Percentiles rank a stretch among this genome's conserved stretches.
Evolutionary conservation across 2,113 vertebrate genomes (phyloP).

Genomic region (Ageneiosus marmoratus): DNA sequence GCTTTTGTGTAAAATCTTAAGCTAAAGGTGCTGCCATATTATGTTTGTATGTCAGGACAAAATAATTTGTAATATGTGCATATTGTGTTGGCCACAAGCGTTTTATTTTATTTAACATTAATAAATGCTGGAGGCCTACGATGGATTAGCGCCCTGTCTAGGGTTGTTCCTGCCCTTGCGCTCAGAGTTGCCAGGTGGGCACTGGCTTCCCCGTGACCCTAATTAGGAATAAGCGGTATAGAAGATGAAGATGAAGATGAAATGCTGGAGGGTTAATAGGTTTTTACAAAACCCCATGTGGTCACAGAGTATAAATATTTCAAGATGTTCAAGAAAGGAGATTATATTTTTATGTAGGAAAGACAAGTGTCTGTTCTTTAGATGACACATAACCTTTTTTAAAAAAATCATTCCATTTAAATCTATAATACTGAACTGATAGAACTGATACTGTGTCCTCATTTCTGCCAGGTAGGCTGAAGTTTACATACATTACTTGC

Average conservation of each 20-base stretch:
- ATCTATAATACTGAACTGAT: too few species aligned
- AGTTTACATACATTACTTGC: background rate
- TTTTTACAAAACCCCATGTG: conserved; percentile 8
- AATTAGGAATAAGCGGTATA: too few species aligned
- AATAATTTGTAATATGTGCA: background rate
- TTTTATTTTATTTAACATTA: conserved; percentile 6
- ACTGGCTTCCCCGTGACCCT: too few species aligned
- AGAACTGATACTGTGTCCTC: background rate
- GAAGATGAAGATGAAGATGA: too few species aligned
- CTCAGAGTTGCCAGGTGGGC: too few species aligned
- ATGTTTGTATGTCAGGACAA: background rate
- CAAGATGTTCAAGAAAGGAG: background rate
- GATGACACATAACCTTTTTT: background rate
- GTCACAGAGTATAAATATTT: background rate
- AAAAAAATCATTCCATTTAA: background rate
- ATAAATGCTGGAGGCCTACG: background rate
- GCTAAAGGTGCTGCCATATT: background rate
- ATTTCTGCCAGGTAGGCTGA: background rate
- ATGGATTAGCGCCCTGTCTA: too few species aligned
- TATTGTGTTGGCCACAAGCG: background rate
- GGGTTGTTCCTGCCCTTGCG: too few species aligned
- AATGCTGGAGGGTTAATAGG: conserved; percentile 1
- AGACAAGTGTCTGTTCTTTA: background rate
- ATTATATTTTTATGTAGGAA: background rate
- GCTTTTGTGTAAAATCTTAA: background rate